Evolutionary conservation across 2,113 vertebrate genomes (phyloP).

Genomic region (Apeltes quadracus): DNA sequence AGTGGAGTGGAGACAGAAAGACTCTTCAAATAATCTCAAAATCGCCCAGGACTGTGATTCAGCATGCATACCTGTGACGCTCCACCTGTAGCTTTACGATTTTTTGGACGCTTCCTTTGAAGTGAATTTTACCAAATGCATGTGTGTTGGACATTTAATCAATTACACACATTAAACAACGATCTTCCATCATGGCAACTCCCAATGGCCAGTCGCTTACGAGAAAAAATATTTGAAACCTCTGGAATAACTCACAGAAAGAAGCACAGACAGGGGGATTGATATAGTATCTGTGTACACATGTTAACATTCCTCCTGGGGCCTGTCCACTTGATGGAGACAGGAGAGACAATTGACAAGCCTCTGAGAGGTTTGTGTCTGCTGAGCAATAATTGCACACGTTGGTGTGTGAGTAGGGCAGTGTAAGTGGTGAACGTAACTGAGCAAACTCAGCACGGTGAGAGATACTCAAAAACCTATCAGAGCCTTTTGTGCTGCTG

Average conservation of each 20-base stretch:
- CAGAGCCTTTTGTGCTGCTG: conserved; percentile 45
- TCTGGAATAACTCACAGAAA: background rate
- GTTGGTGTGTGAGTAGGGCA: conserved; percentile 3
- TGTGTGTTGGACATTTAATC: background rate
- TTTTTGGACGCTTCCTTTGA: background rate
- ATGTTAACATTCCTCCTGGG: conserved; percentile 35
- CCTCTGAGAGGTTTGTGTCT: conserved; percentile 65
- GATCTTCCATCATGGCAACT: background rate
- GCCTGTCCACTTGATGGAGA: conserved; percentile 53
- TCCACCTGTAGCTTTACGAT: background rate
- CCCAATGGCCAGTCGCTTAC: background rate
- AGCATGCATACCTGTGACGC: background rate
- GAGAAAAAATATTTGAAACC: background rate
- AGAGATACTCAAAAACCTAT: conserved; percentile 55
- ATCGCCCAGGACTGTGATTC: background rate
- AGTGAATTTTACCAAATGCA: background rate
- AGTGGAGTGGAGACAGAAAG: conserved; percentile 35
- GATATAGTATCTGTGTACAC: background rate
- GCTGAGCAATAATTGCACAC: conserved; percentile 39
- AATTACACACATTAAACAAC: background rate
- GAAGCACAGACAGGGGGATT: background rate
- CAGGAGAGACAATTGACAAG: conserved; percentile 20
- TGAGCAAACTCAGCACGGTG: conserved; percentile 39
- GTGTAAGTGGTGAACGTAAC: conserved; percentile 26
- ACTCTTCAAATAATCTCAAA: conserved; percentile 27